Base-by-base conservation (phyloP, 2,113 vertebrate genomes). In the Oncorhynchus gorbuscha region DNA sequence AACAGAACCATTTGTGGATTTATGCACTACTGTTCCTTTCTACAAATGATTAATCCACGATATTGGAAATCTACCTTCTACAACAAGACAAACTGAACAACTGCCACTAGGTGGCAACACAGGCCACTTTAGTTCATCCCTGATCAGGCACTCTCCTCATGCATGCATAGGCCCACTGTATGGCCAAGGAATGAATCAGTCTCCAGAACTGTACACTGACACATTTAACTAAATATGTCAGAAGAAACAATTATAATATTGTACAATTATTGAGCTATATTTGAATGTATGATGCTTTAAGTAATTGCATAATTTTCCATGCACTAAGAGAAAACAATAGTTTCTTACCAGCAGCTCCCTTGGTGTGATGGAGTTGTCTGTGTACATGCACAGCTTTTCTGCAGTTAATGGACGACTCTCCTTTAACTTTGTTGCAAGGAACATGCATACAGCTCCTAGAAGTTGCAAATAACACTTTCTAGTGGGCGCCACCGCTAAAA, bases 361-460 rank as follows among this genome's bases (percentile, higher is more conserved):
- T 67, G 94, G 92, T 79, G 92, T 94, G 93, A 99, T 94, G 86
- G 97, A 97, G 90, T 97, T 96, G 91, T 98, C 97, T 55, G 97
- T 98, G 74, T 97, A 98, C 86, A 97, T 94, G 90, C 97, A 99
- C 76, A 99, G 91, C 88, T 96, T 98, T 81, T 96, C 96, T 0
- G 96, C 96, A 0, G 95, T 96, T 80, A 98, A 91, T 0, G 96
- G 96, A 78, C 93, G 94, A 87, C 93, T 95, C 87, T 97, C 96
- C 88, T 97, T 98, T 80, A 99, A 91, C 87, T 99, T 99, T 79
- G 97, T 97, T 51, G 97, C 97, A 85, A 99, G 90, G 86, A 99
- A 98, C 91, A 98, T 95, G 91, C 97, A 98, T 30, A 96, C 96
- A 0, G 97, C 95, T 48, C 95, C 97, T 81, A 99, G 91, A 28